phyloP scores from a whole-genome alignment of 2,113 vertebrate species.

The human (Homo sapiens) region GRCh38 chr15:22873001-22873500 shows the following conservation, averaged over 20 bases:
- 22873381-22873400: not conserved
- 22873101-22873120: rapidly evolving
- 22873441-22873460: not conserved
- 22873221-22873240: not conserved
- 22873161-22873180: not conserved
- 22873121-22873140: not conserved
- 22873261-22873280: not conserved
- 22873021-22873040: not conserved
- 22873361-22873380: not conserved
- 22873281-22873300: not conserved
- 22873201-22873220: too few relatives aligned
- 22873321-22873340: not conserved
- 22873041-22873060: rapidly evolving
- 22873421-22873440: rapidly evolving
- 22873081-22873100: too few relatives aligned
- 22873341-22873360: not conserved
- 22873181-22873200: not conserved
- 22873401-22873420: not conserved
- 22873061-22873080: not conserved
- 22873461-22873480: not conserved
- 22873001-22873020: rapidly evolving
- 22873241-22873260: not conserved
- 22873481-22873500: conserved; percentile 91
- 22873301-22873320: not conserved
- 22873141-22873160: not conserved